phyloP scores from a whole-genome alignment of 1,140 invertebrate genomes.

The Holotrichia oblita region DNA sequence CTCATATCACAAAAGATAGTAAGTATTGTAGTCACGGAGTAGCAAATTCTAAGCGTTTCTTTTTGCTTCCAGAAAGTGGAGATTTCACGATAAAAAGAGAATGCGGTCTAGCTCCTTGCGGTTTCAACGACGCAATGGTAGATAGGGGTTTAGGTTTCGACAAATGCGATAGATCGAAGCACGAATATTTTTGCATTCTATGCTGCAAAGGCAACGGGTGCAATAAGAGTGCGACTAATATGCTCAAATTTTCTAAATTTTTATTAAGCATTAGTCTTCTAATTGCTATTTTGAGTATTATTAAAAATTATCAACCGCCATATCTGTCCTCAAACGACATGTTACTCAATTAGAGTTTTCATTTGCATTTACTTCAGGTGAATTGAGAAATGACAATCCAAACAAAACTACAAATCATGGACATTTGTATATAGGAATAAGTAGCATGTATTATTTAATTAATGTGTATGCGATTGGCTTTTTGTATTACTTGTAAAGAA shows the following conservation, averaged over 20 bases:
- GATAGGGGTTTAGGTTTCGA: slow-evolving; percentile 61
- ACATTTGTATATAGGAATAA: no score
- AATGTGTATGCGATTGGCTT: no score
- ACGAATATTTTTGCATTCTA: slow-evolving; percentile 60
- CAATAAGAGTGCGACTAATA: slow-evolving; percentile 54
- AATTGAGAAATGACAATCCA: neutral
- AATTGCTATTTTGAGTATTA: slow-evolving; percentile 32
- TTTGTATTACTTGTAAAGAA: no score
- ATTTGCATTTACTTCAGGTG: neutral
- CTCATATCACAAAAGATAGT: slow-evolving; percentile 64
- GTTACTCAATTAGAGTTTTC: neutral
- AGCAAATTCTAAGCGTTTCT: slow-evolving; percentile 3
- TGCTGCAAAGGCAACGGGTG: slow-evolving; percentile 61
- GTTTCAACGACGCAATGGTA: slow-evolving; percentile 61
- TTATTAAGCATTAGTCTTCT: slow-evolving; percentile 24
- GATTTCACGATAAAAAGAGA: slow-evolving; percentile 62
- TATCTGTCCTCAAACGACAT: slow-evolving; percentile 37
- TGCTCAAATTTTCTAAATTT: neutral
- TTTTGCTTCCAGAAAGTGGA: slow-evolving; percentile 59
- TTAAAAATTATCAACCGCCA: slow-evolving; percentile 40
- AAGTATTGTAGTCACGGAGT: slow-evolving; percentile 45
- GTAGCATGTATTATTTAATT: no score
- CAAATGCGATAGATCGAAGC: slow-evolving; percentile 61
- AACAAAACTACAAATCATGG: neutral
- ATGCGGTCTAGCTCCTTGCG: slow-evolving; percentile 66